Conservation (phyloP, 2,888 invertebrate genomes). For the Drosophila ezoana region DNA sequence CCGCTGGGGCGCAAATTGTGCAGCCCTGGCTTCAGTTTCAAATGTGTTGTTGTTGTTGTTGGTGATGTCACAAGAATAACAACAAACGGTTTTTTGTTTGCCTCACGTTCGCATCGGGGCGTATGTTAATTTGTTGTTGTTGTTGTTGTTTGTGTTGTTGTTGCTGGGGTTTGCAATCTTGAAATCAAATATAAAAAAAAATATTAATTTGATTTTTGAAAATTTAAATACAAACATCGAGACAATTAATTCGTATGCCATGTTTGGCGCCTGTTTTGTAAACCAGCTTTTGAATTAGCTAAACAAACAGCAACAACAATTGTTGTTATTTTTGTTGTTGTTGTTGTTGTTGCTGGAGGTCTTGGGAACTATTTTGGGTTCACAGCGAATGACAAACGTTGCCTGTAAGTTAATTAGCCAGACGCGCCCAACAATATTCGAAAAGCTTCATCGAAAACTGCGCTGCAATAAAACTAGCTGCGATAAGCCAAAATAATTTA, state of each 20-base stretch:
- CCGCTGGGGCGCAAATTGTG: background rate
- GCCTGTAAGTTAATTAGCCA: constrained; percentile 55
- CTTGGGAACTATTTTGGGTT: constrained; percentile 44
- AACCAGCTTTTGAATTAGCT: constrained; percentile 70
- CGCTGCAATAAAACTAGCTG: constrained; percentile 28
- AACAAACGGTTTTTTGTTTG: constrained; percentile 45
- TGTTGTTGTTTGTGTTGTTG: constrained; percentile 21
- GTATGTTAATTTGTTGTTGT: constrained; percentile 58
- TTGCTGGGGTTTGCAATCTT: constrained; percentile 28
- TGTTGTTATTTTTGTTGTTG: constrained; percentile 29
- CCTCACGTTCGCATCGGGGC: constrained; percentile 52
- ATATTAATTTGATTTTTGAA: constrained; percentile 48
- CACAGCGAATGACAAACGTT: constrained; percentile 38
- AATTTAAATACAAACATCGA: constrained; percentile 64
- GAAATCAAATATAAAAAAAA: constrained; percentile 24
- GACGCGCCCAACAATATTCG: constrained; percentile 19
- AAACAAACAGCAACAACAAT: constrained; percentile 58
- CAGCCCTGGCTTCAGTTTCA: constrained; percentile 14
- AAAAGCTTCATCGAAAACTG: background rate
- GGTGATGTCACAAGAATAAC: constrained; percentile 72
- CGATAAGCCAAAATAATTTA: background rate
- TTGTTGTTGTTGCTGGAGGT: constrained; percentile 22
- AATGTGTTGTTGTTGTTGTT: constrained; percentile 4
- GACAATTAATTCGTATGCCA: constrained; percentile 71
- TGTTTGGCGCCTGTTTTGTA: constrained; percentile 73